phyloP scores from a whole-genome alignment of 30 jellyfish, hydroid and myxozoan genomes.

The Turritopsis rubra region DNA sequence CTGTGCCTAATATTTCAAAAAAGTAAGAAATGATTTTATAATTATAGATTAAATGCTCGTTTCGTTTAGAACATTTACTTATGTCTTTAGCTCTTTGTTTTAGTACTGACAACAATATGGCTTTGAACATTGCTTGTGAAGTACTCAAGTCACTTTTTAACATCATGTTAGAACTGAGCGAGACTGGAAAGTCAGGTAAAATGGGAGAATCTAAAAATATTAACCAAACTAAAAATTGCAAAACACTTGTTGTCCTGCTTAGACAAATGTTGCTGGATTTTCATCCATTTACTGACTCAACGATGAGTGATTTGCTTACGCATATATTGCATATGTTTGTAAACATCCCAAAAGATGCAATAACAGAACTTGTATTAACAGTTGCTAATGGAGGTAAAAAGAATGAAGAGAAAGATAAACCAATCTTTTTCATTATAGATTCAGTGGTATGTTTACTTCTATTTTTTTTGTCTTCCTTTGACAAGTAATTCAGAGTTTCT shows the following conservation, averaged over 20 bases:
- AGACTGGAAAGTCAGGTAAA: constrained; percentile 6
- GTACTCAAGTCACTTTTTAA: constrained; percentile 60
- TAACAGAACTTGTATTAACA: constrained; percentile 25
- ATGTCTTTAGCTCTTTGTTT: background rate
- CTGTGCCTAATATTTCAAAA: background rate
- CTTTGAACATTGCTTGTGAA: constrained; percentile 37
- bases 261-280: constrained; percentile 17
- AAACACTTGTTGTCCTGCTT: constrained; percentile 15
- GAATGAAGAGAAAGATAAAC: background rate
- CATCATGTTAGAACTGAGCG: constrained; percentile 33
- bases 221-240: background rate
- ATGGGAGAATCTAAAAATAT: constrained; percentile 12
- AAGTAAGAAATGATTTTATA: background rate
- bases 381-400: constrained; percentile 32
- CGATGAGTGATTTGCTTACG: constrained; percentile 29
- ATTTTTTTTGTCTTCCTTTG: background rate
- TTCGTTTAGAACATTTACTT: background rate
- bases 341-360: constrained; percentile 55
- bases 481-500: no score
- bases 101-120: background rate
- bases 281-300: background rate
- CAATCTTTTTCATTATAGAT: background rate
- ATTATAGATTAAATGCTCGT: no score
- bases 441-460: background rate
- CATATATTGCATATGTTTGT: constrained; percentile 55